A percentile compares a stretch with the other conserved stretches of the same genome.
Evolutionary conservation across 2,888 invertebrate genomes (phyloP).

Genomic region (Dynastes tityus): DNA sequence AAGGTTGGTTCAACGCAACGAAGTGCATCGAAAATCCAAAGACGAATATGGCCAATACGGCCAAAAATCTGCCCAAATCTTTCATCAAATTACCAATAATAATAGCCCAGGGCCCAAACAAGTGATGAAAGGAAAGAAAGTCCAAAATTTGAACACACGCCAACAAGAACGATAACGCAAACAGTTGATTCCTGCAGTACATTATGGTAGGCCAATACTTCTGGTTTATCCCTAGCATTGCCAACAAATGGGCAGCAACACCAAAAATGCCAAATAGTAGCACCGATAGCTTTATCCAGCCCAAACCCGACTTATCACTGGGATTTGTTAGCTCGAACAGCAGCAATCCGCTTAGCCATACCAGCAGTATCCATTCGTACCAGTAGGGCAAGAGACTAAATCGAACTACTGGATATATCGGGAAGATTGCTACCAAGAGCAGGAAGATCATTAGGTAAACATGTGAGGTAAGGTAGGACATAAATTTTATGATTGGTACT

Average conservation of each 20-base stretch:
- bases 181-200: constrained; percentile 97
- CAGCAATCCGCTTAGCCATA: constrained; percentile 95
- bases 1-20: constrained; percentile 96
- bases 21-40: constrained; percentile 98
- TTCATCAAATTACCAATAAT: constrained; percentile 97
- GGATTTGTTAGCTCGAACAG: constrained; percentile 98
- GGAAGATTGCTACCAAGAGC: constrained; percentile 90
- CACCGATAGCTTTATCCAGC: constrained; percentile 93
- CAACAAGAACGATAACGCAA: constrained; percentile 94
- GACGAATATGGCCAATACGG: constrained; percentile 97
- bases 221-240: constrained; percentile 78
- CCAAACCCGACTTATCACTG: constrained; percentile 96
- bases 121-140: constrained; percentile 98
- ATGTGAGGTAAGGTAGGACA: constrained; percentile 99
- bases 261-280: constrained; percentile 91
- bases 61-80: constrained; percentile 96
- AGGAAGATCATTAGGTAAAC: constrained; percentile 96
- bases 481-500: constrained; percentile 99
- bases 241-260: constrained; percentile 90
- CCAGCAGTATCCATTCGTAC: constrained; percentile 96
- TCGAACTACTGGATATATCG: constrained; percentile 87
- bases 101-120: constrained; percentile 99
- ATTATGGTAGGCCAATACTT: constrained; percentile 89
- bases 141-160: constrained; percentile 98
- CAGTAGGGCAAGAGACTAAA: constrained; percentile 89